Conservation (phyloP, 2,888 invertebrate genomes). For the Mythimna pallens region DNA sequence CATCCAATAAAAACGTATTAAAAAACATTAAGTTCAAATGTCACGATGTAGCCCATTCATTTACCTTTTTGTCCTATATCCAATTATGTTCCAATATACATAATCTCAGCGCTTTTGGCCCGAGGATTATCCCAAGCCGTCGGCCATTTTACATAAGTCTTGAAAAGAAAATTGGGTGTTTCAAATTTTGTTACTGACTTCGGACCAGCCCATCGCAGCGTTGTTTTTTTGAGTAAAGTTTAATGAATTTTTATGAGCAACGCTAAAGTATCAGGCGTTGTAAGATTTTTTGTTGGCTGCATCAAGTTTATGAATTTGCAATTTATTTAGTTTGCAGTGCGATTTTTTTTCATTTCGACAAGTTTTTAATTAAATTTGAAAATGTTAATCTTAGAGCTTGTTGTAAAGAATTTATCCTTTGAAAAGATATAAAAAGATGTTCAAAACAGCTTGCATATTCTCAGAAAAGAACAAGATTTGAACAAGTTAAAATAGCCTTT, state of each 20-base stretch:
- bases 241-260: conserved; percentile 61
- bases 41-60: conserved; percentile 37
- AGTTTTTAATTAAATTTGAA: conserved; percentile 21
- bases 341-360: conserved; percentile 7
- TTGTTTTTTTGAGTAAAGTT: conserved; percentile 53
- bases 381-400: neutral
- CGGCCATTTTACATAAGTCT: conserved; percentile 63
- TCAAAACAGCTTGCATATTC: neutral
- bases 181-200: conserved; percentile 55
- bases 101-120: conserved; percentile 60
- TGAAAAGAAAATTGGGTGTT: conserved; percentile 64
- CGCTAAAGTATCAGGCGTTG: conserved; percentile 27
- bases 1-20: conserved; percentile 18
- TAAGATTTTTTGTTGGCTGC: conserved; percentile 32
- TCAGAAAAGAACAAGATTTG: neutral
- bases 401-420: neutral
- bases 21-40: conserved; percentile 42
- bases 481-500: neutral
- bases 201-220: conserved; percentile 18
- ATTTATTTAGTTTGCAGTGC: conserved; percentile 20
- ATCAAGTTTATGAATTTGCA: conserved; percentile 32
- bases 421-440: neutral
- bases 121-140: conserved; percentile 46
- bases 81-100: conserved; percentile 63
- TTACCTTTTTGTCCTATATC: conserved; percentile 49